Evolutionary conservation across 1,140 invertebrate species (phyloP), one percentile per base, ranked within the genome.

Genomic region (Drosophila teissieri): DNA sequence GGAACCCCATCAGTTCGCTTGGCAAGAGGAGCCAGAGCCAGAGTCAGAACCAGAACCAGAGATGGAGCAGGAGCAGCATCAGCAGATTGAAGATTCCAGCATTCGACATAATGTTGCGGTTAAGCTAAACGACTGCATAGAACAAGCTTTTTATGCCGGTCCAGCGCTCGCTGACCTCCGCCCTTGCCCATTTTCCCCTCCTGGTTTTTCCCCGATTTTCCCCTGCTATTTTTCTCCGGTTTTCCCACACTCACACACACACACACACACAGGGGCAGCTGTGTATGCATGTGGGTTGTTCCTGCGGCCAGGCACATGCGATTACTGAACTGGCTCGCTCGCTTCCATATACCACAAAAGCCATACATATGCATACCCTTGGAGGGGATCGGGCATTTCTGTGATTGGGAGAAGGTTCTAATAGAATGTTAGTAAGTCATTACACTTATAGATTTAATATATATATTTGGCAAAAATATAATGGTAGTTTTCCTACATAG

Each of bases 51-150:
- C 19, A 19, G 1, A 19, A 2, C 36, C 27, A 10, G 37, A 55
- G 31, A 42, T 56, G 70, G 39, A 55, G 19, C 46, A 70, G 37
- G 51, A 65, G 52, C 49, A 78, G 24, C 54, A 57, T 68, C 49
- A 76, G 83, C 84, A 89, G 80, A 88, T 88, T 84, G 84, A 89
- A 88, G 84, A 89, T 84, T 90, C 84, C 77, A 78, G 80, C 72
- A 89, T 89, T 89, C 80, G 84, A 84, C 84, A 89, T 89, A 89
- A 89, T 89, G 84, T 89, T 89, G 84, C 81, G 84, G 84, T 89
- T 80, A 77, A 74, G 62, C 84, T 89, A 88, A 88, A 88, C 80
- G 84, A 88, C 84, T 89, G 84, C 84, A 89, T 89, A 84, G 84
- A 84, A 84, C 84, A 88, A 67, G 84, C 84, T 89, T 88, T 88